Evolutionary conservation across 2,113 vertebrate genomes (phyloP).

Genomic region (Phyllostomus discolor): DNA sequence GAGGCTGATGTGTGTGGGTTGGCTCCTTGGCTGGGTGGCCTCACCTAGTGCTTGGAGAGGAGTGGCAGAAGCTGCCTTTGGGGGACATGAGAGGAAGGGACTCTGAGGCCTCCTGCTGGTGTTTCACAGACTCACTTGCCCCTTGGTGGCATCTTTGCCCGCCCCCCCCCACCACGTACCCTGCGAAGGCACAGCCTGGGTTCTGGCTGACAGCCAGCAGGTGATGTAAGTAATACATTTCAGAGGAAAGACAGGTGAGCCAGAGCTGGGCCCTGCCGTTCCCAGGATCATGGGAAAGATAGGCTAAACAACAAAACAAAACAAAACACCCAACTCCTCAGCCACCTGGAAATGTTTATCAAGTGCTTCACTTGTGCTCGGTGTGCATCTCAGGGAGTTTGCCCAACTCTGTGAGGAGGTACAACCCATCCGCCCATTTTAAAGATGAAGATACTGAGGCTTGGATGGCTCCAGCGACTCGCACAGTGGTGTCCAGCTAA

Average conservation of each 20-base stretch:
- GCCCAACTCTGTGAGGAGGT: neutral
- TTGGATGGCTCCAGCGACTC: neutral
- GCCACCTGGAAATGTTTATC: neutral
- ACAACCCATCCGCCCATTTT: neutral
- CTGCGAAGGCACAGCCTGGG: neutral
- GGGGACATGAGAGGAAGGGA: neutral
- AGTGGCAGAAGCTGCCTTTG: neutral
- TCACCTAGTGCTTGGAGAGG: neutral
- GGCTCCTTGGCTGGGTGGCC: neutral
- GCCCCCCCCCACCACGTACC: neutral
- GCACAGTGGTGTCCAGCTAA: too few relatives aligned
- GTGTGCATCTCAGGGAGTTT: neutral
- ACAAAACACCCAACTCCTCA: neutral
- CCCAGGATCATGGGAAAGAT: conserved; percentile 17
- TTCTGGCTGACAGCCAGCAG: neutral
- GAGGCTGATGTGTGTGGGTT: neutral
- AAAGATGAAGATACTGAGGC: neutral
- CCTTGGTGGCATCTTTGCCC: neutral
- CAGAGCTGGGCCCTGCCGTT: neutral
- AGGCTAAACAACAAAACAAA: neutral
- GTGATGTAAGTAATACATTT: neutral
- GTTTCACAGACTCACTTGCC: neutral
- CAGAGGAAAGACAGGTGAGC: neutral
- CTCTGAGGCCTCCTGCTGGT: neutral
- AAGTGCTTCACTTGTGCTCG: neutral